Percentiles rank a stretch among this genome's conserved stretches.
Evolutionary conservation across 64 coral and sea anemone species (phyloP).

Genomic region (Montipora efflorescens): DNA sequence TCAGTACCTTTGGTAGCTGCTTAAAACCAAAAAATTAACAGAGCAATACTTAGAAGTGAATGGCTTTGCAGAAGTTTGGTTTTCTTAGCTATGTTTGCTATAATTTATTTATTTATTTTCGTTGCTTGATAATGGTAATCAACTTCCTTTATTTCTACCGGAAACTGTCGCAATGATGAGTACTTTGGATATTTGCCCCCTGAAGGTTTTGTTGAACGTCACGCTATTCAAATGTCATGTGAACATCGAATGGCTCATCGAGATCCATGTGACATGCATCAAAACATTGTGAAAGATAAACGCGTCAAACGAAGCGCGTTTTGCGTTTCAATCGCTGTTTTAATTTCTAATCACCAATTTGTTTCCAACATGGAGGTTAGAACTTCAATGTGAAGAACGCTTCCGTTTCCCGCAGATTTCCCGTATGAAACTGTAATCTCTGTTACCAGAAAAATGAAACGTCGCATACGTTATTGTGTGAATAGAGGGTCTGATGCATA

Average conservation of each 20-base stretch:
- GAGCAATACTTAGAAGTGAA: not conserved
- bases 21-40: not conserved
- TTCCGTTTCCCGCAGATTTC: not conserved
- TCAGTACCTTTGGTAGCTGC: not conserved
- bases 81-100: not conserved
- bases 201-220: not conserved
- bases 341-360: not conserved
- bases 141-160: not conserved
- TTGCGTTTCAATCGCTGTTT: not conserved
- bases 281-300: not conserved
- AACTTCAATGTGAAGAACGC: not conserved
- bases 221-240: conserved; percentile 34
- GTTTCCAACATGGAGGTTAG: not conserved
- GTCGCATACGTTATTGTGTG: not conserved
- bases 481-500: not conserved
- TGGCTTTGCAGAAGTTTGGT: not conserved
- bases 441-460: not conserved
- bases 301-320: not conserved
- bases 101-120: conserved; percentile 33
- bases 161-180: conserved; percentile 24
- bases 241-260: conserved; percentile 25
- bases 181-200: conserved; percentile 42
- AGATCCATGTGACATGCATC: not conserved
- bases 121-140: conserved; percentile 1
- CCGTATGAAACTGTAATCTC: not conserved